Conservation (phyloP, 2,113 vertebrate genomes). For the Zootoca vivipara region DNA sequence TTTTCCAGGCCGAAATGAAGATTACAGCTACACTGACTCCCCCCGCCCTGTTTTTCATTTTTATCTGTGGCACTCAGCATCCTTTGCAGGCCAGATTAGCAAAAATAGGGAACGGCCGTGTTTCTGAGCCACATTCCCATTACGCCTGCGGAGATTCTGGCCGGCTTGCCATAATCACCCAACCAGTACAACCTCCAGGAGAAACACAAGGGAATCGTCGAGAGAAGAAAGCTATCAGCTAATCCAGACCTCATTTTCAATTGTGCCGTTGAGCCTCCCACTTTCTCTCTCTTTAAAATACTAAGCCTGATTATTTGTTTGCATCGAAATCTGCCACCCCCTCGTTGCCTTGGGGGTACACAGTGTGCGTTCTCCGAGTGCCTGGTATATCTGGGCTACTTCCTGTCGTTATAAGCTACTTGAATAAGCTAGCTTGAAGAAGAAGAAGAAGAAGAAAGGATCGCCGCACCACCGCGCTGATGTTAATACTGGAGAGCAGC, state of each 20-base stretch:
- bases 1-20: slow-evolving; percentile 43
- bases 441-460: no score
- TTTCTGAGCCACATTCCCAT: slow-evolving; percentile 53
- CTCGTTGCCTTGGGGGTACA: slow-evolving; percentile 1
- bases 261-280: slow-evolving; percentile 12
- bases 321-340: not conserved
- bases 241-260: slow-evolving; percentile 47
- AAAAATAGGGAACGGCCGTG: slow-evolving; percentile 28
- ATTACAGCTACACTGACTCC: slow-evolving; percentile 27
- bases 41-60: not conserved
- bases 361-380: not conserved
- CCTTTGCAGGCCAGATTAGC: slow-evolving; percentile 11
- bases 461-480: not conserved
- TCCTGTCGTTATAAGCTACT: not conserved
- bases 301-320: not conserved
- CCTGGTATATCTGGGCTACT: slow-evolving; percentile 5
- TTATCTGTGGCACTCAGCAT: slow-evolving; percentile 59
- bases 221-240: slow-evolving; percentile 38
- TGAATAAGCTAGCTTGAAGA: not conserved
- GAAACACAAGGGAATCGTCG: slow-evolving; percentile 45
- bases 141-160: slow-evolving; percentile 28
- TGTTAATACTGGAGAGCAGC: not conserved
- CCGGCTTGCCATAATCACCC: slow-evolving; percentile 49
- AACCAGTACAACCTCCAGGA: not conserved
- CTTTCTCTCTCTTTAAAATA: not conserved